Evolutionary conservation across 2,113 vertebrate species (phyloP), one percentile per base, ranked within the genome.

Genomic region (Prionailurus viverrinus): DNA sequence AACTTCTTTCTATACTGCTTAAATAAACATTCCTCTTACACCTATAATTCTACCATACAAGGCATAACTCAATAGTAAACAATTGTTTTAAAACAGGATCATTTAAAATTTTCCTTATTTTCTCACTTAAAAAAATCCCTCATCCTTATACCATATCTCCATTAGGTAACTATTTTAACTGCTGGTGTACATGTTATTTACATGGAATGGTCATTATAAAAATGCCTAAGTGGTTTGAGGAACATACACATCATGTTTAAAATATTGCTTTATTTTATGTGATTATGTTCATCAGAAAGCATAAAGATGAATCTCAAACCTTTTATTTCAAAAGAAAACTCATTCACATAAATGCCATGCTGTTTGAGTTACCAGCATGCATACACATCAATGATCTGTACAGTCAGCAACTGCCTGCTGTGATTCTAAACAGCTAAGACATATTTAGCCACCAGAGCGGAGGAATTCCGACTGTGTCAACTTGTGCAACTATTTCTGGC

Each of bases 391-490:
- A 5, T 27, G 84, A 68, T 14, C 21, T 14, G 31, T 21, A 69
- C 2, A 39, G 74, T 12, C 41, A 18, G 48, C 14, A 71, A 76
- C 0, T 29, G 76, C 4, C 1, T 41, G 86, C 55, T 68, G 36
- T 9, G 85, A 45, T 81, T 83, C 55, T 83, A 78, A 83, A 88
- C 13, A 93, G 79, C 76, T 63, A 16, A 91, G 91, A 61, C 73
- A 97, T 81, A 41, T 39, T 95, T 23, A 92, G 90, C 88, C 92
- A 25, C 61, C 82, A 6, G 9, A 48, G 90, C 58, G 55, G 69
- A 4, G 96, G 83, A 13, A 89, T 78, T 98, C 95, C 83, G 81
- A 36, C 45, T 65, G 78, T 69, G 94, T 92, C 84, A 91, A 94
- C 31, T 53, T 65, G n/a, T 73, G 33, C 80, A 9, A 96, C 83